phyloP scores from a whole-genome alignment of 2,888 invertebrate species.

The Corbicula japonica region DNA sequence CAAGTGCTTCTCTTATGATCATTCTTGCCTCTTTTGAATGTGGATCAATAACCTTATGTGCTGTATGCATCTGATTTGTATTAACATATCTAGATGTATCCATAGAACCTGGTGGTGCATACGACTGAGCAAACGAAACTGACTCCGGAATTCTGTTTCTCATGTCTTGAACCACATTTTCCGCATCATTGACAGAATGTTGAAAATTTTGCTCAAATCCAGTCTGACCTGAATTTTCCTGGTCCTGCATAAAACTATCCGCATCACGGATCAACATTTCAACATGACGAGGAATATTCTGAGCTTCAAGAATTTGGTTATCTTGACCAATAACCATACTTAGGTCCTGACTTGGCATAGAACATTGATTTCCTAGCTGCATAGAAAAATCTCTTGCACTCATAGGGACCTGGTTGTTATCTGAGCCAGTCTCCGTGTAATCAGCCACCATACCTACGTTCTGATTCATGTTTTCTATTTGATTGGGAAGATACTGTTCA shows the following conservation, averaged over 20 bases:
- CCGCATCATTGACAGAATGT: neutral
- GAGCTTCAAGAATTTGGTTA: constrained; percentile 25
- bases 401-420: neutral
- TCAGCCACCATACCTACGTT: constrained; percentile 1
- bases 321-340: constrained; percentile 27
- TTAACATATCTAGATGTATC: neutral
- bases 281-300: constrained; percentile 46
- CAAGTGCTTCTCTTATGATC: constrained; percentile 40
- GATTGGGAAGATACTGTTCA: constrained; percentile 4
- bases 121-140: constrained; percentile 5
- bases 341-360: constrained; percentile 23
- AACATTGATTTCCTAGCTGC: constrained; percentile 5
- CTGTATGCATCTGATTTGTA: neutral
- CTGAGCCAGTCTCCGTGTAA: constrained; percentile 7
- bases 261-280: constrained; percentile 42
- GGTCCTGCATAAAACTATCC: constrained; percentile 23
- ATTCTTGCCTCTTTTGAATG: constrained; percentile 48
- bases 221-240: neutral
- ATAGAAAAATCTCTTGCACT: constrained; percentile 28
- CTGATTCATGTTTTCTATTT: constrained; percentile 17
- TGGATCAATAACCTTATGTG: constrained; percentile 31
- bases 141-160: constrained; percentile 11
- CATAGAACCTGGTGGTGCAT: constrained; percentile 1
- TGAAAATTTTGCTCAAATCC: constrained; percentile 22
- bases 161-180: constrained; percentile 13